These are phyloP conservation scores for Microcebus lehilahytsara DNA, from an alignment of 2,113 vertebrate species.

Conservation along the genomic window DNA sequence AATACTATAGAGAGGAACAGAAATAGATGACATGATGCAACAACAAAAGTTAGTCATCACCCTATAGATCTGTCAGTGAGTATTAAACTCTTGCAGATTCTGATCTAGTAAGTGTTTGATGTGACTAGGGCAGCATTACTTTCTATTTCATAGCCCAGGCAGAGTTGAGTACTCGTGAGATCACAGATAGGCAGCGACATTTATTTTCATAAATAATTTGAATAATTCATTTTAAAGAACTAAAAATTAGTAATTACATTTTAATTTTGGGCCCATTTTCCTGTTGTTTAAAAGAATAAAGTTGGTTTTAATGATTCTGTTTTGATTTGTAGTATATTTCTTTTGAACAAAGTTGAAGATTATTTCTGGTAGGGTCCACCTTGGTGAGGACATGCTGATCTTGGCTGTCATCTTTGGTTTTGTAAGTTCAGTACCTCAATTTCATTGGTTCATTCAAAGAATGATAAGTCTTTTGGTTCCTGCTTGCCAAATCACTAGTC, in stretches of 20 bases:
- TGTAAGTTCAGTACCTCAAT: neutral
- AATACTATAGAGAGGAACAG: neutral
- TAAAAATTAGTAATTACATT: conserved; percentile 11
- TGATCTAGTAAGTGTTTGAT: conserved; percentile 5
- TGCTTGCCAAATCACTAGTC: neutral
- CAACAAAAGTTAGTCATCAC: neutral
- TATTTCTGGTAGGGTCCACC: neutral
- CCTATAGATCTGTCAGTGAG: neutral
- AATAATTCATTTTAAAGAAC: conserved; percentile 47
- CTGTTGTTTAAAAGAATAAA: conserved; percentile 26
- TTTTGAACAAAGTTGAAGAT: conserved; percentile 34
- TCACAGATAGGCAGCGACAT: neutral
- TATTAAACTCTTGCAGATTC: neutral
- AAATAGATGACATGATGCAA: neutral
- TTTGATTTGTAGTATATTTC: conserved; percentile 19
- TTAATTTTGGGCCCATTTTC: conserved; percentile 19
- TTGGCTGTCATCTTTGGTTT: conserved; percentile 18
- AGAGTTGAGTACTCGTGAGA: neutral
- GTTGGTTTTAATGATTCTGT: conserved; percentile 20
- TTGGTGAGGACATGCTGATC: neutral
- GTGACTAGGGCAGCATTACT: neutral
- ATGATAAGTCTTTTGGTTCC: neutral
- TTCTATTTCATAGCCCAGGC: conserved; percentile 4
- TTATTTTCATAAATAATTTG: conserved; percentile 45
- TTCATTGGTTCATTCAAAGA: conserved; percentile 33